Conservation (phyloP, 1,140 invertebrate species). For the Drosophila kurseongensis region DNA sequence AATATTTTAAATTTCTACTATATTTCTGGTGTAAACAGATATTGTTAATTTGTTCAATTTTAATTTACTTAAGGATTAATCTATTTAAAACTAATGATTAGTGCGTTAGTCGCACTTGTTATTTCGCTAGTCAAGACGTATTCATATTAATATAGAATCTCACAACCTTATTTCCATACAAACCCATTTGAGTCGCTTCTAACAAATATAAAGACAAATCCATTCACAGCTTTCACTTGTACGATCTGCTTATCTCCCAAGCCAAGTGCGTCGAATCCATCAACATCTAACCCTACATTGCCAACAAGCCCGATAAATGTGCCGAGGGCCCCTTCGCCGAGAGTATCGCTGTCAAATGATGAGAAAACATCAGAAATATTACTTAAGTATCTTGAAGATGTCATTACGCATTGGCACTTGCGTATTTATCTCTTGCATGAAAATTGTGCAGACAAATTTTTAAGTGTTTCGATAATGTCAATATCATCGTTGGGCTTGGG, state of each 20-base stretch:
- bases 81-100: too few relatives aligned
- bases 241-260: constrained; percentile 11
- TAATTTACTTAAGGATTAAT: too few relatives aligned
- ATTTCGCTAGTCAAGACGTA: too few relatives aligned
- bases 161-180: neutral
- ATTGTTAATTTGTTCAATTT: too few relatives aligned
- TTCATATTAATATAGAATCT: neutral
- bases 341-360: constrained; percentile 36
- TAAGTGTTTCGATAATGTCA: constrained; percentile 81
- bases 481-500: constrained; percentile 69
- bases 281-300: constrained; percentile 31
- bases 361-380: constrained; percentile 53
- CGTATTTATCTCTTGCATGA: constrained; percentile 66
- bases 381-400: constrained; percentile 28
- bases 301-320: constrained; percentile 40
- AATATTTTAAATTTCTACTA: too few relatives aligned
- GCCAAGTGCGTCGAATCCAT: constrained; percentile 72
- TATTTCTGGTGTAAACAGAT: too few relatives aligned
- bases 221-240: constrained; percentile 8
- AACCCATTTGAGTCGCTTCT: neutral
- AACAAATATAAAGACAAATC: neutral
- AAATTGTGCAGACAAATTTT: constrained; percentile 53
- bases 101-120: too few relatives aligned
- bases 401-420: constrained; percentile 73
- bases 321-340: constrained; percentile 4